Base-by-base conservation (phyloP, 64 coral and sea anemone species). In the Astreopora myriophthalma region DNA sequence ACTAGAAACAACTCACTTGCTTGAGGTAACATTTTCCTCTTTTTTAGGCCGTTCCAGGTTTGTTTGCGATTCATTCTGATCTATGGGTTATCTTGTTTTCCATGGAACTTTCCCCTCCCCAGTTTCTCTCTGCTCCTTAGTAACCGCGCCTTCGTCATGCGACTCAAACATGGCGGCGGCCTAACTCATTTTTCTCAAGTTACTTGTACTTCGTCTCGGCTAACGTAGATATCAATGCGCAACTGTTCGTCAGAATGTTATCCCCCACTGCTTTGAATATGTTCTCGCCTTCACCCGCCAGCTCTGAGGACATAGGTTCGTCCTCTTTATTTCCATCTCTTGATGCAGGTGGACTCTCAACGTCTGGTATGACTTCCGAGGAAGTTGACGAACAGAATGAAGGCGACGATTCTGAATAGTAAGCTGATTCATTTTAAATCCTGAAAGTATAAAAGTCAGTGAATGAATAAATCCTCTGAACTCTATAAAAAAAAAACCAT, bases 261-360 rank as follows among this genome's bases (percentile, higher is more conserved):
- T 89, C 87, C 25, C 74, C 87, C 35, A 33, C 46, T 29, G 74
- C 74, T 69, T 48, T 89, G 57, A 78, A 89, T 64, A 75, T 78
- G 87, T 89, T 89, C 31, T 89, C 87, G 17, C 76, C 76, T 20
- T 57, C 74, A 40, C 36, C 87, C 8, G 87, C 73, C 25, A 89
- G 76, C 42, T 78, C 58, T 14, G 87, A 78, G 34, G 87, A 79
- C 16, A 89, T 89, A 25, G 17, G 58, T 14, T 75, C 35, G 8
- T 44, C 87, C 0, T 76, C 74, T 32, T 26, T 89, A 9, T 89
- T 89, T 69, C 87, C 87, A 3, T 79, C 74, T 0, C 87, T 89
- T 1, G 87, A 89, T 34, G 37, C 79, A 35, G 79, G 55, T 16
- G 79, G 79, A 19, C 57, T 83, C 24, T 83, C 79, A 38, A 65